Conservation (phyloP, 92 coral and sea anemone genomes). For the Montipora capitata region DNA sequence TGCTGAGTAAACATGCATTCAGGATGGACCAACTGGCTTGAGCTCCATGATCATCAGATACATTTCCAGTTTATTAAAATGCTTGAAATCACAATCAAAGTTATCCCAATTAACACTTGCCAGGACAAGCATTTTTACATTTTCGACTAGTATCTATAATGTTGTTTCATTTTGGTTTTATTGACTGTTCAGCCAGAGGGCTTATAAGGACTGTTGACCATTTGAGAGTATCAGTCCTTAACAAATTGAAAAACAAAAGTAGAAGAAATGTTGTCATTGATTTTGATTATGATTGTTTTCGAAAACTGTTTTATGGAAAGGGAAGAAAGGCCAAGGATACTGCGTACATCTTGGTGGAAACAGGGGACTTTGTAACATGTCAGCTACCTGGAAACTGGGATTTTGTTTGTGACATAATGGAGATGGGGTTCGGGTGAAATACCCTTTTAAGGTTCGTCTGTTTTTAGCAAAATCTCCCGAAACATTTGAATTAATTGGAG, state of each 20-base stretch:
- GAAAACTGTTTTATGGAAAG: conserved; percentile 52
- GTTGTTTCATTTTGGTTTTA: conserved; percentile 5
- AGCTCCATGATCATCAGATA: too few relatives aligned
- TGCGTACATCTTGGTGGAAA: conserved; percentile 23
- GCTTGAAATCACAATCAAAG: too few relatives aligned
- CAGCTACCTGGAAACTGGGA: conserved; percentile 54
- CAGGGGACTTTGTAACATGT: conserved; percentile 26
- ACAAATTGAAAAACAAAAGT: conserved; percentile 21
- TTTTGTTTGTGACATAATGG: conserved; percentile 33
- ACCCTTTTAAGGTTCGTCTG: conserved; percentile 50
- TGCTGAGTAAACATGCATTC: too few relatives aligned
- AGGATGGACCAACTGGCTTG: too few relatives aligned
- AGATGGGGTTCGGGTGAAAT: conserved; percentile 50
- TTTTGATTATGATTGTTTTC: conserved; percentile 45
- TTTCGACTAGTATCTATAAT: neutral
- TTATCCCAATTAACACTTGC: too few relatives aligned
- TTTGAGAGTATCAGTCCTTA: conserved; percentile 8
- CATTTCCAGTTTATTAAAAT: too few relatives aligned
- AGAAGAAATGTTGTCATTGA: conserved; percentile 6
- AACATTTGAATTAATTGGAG: conserved; percentile 4
- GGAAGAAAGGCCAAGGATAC: conserved; percentile 42
- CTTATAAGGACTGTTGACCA: conserved; percentile 15
- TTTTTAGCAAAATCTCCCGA: conserved; percentile 41
- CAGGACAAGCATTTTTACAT: too few relatives aligned
- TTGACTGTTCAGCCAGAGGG: conserved; percentile 22